Percentiles rank a stretch among this genome's conserved stretches.
Evolutionary conservation across 2,888 invertebrate species (phyloP).

Genomic region (Lampropteryx suffumata): DNA sequence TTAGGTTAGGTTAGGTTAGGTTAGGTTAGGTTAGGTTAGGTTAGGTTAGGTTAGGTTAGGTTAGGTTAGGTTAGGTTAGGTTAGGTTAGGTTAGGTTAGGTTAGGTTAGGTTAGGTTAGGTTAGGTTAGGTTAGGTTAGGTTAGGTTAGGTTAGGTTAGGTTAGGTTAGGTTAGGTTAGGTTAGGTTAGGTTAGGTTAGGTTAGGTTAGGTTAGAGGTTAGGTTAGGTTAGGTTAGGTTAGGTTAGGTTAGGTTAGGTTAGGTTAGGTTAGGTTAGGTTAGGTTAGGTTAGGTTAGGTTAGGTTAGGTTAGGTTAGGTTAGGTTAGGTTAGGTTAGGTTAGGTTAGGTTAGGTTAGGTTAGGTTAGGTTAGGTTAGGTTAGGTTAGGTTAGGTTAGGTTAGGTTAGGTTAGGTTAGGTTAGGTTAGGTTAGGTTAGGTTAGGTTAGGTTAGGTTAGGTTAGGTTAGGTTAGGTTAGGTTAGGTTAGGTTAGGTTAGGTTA

Average conservation of each 20-base stretch:
- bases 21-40: conserved; percentile 11
- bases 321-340: conserved; percentile 22
- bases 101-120: conserved; percentile 6
- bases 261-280: conserved; percentile 18
- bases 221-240: conserved; percentile 25
- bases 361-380: conserved; percentile 23
- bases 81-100: conserved; percentile 23
- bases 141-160: conserved; percentile 24
- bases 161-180: conserved; percentile 28
- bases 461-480: conserved; percentile 17
- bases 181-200: conserved; percentile 30
- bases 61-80: conserved; percentile 23
- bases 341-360: conserved; percentile 26
- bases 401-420: conserved; percentile 22
- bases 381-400: conserved; percentile 21
- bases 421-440: conserved; percentile 23
- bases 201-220: conserved; percentile 25
- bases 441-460: conserved; percentile 21
- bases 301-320: conserved; percentile 15
- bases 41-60: conserved; percentile 25
- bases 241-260: conserved; percentile 23
- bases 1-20: conserved; percentile 18
- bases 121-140: conserved; percentile 31
- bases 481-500: conserved; percentile 22
- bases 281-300: conserved; percentile 17